Base-by-base conservation (phyloP, 1,140 invertebrate species). In the Physella acuta region DNA sequence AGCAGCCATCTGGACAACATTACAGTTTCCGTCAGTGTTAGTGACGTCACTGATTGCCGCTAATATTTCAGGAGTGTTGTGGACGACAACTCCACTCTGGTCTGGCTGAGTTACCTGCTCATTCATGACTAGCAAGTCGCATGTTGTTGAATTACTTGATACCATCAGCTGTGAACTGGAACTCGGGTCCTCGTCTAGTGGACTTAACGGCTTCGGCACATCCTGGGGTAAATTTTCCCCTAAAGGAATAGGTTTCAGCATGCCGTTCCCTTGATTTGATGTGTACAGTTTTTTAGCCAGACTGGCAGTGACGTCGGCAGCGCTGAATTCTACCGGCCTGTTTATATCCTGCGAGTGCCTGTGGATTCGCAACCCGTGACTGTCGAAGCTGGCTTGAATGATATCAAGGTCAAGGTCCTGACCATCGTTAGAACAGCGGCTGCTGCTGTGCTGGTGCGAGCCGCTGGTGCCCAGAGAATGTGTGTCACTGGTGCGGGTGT, bases 401-500 rank as follows among this genome's bases (percentile, higher is more conserved):
- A 65, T 28, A 34, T 65, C 14, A 24, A 34, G 44, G 16, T 55
- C 63, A 53, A 14, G 1, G 0, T 65, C 63, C 52, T 52, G 51
- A 26, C 49, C 3, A 11, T 56, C 26, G 30, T 37, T 56, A 17
- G 52, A 55, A 8, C 51, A 5, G 20, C 30, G 52, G 31, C 52
- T 31, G 30, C 33, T 51, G 33, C 52, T 56, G 34, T 55, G 28
- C 1, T 8, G 52, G 24, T 56, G 52, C 24, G 51, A 67, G 11
- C 52, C 34, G 20, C 16, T 26, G 2, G 52, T 67, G 5, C 1
- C 17, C 14, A 34, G 28, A 1, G 64, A 56, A 26, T 11, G 28
- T 2, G 31, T 26, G 36, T 67, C 64, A 28, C 52, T 67, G 26
- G 64, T 39, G n/a, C 31, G 17, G 16, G 52, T 56, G n/a, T 56